Evolutionary conservation across 1,140 invertebrate genomes (phyloP).

Genomic region (Drosophila neocordata): DNA sequence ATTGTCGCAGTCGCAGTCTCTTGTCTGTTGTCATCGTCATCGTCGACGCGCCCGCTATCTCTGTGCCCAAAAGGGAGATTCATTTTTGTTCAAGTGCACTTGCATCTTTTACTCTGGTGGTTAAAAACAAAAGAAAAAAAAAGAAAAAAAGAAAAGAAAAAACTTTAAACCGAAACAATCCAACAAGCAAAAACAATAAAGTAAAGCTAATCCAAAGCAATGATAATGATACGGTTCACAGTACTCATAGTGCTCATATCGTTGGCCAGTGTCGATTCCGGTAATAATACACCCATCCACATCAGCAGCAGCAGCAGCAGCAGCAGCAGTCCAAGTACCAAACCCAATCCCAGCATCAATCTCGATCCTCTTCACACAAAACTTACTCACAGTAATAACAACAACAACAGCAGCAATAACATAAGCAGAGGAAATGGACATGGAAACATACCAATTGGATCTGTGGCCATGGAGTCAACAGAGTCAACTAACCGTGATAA

Average conservation of each 20-base stretch:
- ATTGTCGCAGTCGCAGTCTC: constrained; percentile 34
- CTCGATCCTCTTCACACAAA: constrained; percentile 9
- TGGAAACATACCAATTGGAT: constrained; percentile 38
- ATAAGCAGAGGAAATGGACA: constrained; percentile 36
- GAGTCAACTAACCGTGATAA: constrained; percentile 55
- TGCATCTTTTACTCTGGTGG: constrained; percentile 40
- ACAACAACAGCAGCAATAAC: constrained; percentile 26
- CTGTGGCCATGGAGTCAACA: constrained; percentile 6
- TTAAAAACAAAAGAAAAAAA: constrained; percentile 15
- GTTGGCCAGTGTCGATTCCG: constrained; percentile 72
- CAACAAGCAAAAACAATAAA: too few species aligned
- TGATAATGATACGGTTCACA: constrained; percentile 64
- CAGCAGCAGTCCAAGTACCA: neutral
- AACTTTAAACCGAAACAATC: neutral
- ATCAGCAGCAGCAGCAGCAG: neutral
- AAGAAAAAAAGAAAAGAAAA: neutral
- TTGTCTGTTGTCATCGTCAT: constrained; percentile 20
- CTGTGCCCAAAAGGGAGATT: constrained; percentile 30
- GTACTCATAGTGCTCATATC: constrained; percentile 54
- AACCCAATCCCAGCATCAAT: constrained; percentile 17
- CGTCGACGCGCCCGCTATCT: constrained; percentile 12
- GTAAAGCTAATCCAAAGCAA: constrained; percentile 19
- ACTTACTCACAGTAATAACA: constrained; percentile 12
- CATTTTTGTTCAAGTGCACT: constrained; percentile 31
- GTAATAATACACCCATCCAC: constrained; percentile 46